Base-by-base conservation (phyloP, 2,113 vertebrate species). In the Lepus europaeus region DNA sequence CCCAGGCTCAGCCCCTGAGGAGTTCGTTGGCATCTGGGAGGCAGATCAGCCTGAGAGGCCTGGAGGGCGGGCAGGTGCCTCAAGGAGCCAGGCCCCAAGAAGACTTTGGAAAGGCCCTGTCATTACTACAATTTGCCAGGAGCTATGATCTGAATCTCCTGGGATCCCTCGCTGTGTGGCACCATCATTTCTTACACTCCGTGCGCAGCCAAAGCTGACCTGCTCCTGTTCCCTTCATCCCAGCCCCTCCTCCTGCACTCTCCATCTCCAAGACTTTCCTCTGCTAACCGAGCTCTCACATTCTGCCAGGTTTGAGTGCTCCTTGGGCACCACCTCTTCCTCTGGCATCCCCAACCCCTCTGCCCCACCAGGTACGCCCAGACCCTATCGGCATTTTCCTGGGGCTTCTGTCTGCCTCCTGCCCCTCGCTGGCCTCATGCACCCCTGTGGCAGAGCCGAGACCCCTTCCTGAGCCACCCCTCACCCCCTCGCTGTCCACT, bases 271-370 rank as follows among this genome's bases (percentile, higher is more conserved):
- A 59, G 56, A 59, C 56, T 59, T 10, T 56, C 56, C 2, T 19
- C 56, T 59, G 56, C 13, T 59, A 19, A 45, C 45, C 45, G 6
- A 45, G 45, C 25, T 51, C 51, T 29, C 61, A 51, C 1, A 0
- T 51, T 59, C 61, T 29, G 3, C 4, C 6, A 2, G 0, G 6
- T 45, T 69, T 33, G 49, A 29, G 66, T 59, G 56, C 19, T 59
- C 56, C 56, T 59, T 14, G 56, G 56, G 56, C 56, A 19, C 56
- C 56, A 59, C 56, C 9, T 22, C 6, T 33, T 36, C 20, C 25
- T 7, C 4, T 0, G 3, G 19, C 31, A 2, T 56, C 2, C 3
- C 23, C 14, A 4, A 3, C 22, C 45, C 61, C 33, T 22, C 10
- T 0, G 20, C 10, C 33, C 33, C 33, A 16, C 1, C 2, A 16